Percentiles rank a stretch among this genome's conserved stretches.
These are phyloP conservation scores for Eudemis profundana DNA, from an alignment of 2,888 invertebrate genomes.

Conservation along the genomic window DNA sequence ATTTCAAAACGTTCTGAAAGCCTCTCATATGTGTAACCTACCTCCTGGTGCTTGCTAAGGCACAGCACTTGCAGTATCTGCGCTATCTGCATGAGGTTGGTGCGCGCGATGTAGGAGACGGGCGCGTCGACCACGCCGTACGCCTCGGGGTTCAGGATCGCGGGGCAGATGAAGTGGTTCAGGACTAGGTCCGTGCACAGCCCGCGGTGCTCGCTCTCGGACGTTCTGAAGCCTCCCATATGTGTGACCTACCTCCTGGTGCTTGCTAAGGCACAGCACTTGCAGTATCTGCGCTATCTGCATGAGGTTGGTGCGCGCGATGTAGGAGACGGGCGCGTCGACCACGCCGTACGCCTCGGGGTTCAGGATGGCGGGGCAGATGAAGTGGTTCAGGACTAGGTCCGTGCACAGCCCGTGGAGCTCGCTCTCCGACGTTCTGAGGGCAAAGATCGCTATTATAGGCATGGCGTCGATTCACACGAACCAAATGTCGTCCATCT, in stretches of 20 bases:
- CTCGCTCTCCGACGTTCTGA: slow-evolving; percentile 75
- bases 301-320: slow-evolving; percentile 95
- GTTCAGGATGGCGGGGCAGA: slow-evolving; percentile 98
- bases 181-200: slow-evolving; percentile 97
- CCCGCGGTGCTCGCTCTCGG: slow-evolving; percentile 82
- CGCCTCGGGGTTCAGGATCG: slow-evolving; percentile 97
- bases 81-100: slow-evolving; percentile 95
- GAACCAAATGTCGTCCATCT: no score
- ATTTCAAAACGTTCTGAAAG: no score
- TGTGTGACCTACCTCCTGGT: slow-evolving; percentile 87
- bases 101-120: slow-evolving; percentile 95
- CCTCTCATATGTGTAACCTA: no score
- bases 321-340: slow-evolving; percentile 95
- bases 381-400: slow-evolving; percentile 95
- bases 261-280: slow-evolving; percentile 93
- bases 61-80: slow-evolving; percentile 97
- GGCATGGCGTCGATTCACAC: no score
- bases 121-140: slow-evolving; percentile 97
- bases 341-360: slow-evolving; percentile 98
- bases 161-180: slow-evolving; percentile 97
- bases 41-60: slow-evolving; percentile 92
- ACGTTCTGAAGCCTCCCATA: slow-evolving; percentile 63
- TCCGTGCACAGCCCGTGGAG: slow-evolving; percentile 93
- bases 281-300: slow-evolving; percentile 97
- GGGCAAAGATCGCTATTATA: slow-evolving; percentile 7